Evolutionary conservation across 1,140 invertebrate species (phyloP).

Genomic region (Gonioctena quinquepunctata): DNA sequence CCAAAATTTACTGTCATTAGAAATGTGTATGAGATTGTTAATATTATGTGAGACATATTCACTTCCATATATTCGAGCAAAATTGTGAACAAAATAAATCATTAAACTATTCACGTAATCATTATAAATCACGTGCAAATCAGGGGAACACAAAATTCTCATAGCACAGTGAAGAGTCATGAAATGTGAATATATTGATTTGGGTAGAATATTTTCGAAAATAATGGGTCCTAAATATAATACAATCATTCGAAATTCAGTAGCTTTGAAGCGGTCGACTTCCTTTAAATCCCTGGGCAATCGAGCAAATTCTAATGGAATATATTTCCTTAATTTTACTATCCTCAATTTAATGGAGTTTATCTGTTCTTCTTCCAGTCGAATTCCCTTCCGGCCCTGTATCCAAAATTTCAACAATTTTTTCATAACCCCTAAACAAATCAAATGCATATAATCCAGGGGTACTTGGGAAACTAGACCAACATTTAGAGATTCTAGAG

Average conservation of each 20-base stretch:
- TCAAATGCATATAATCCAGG: neutral
- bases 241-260: conserved; percentile 13
- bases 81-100: neutral
- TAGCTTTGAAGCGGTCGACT: conserved; percentile 12
- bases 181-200: conserved; percentile 11
- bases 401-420: neutral
- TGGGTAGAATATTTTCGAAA: neutral
- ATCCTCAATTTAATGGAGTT: neutral
- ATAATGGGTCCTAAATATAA: conserved; percentile 13
- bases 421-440: conserved; percentile 11
- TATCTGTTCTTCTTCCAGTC: neutral
- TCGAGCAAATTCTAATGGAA: conserved; percentile 9
- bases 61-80: conserved; percentile 1
- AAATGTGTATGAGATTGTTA: no score
- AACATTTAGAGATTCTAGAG: neutral
- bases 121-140: neutral
- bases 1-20: no score
- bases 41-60: conserved; percentile 14
- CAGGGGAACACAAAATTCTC: conserved; percentile 1
- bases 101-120: neutral
- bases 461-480: neutral
- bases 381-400: neutral
- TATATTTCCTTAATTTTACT: neutral
- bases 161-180: neutral
- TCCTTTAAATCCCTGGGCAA: conserved; percentile 1